Conservation (phyloP, 2,113 vertebrate genomes). For the Otus sunia region DNA sequence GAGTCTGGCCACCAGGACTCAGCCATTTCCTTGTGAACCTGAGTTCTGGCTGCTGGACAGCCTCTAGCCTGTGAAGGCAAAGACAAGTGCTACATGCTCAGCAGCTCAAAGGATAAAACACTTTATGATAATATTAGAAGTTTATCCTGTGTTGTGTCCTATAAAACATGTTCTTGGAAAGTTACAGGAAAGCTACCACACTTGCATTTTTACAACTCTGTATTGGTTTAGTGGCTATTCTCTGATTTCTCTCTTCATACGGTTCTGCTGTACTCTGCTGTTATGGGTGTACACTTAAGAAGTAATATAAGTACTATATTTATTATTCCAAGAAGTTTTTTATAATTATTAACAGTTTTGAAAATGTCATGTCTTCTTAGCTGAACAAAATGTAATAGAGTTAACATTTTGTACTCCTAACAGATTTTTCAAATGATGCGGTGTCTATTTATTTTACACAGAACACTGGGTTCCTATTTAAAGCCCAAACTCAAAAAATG, state of each 20-base stretch:
- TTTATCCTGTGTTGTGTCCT: neutral
- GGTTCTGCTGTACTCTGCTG: constrained; percentile 21
- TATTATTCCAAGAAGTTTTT: constrained; percentile 65
- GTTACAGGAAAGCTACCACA: neutral
- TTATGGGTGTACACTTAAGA: constrained; percentile 51
- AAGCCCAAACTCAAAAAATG: constrained; percentile 7
- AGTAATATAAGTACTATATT: constrained; percentile 63
- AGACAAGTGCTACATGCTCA: neutral
- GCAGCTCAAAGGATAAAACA: neutral
- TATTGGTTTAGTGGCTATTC: neutral
- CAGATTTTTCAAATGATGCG: constrained; percentile 39
- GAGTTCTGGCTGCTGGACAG: neutral
- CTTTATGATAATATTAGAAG: neutral
- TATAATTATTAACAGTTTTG: constrained; percentile 71
- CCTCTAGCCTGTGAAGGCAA: neutral
- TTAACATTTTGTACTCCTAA: constrained; percentile 67
- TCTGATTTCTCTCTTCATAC: neutral
- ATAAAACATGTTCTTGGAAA: neutral
- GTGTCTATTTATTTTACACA: constrained; percentile 62
- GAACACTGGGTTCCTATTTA: constrained; percentile 40
- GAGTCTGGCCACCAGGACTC: neutral
- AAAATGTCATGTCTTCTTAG: constrained; percentile 62
- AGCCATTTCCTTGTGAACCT: neutral
- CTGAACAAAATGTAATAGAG: constrained; percentile 71
- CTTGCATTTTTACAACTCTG: neutral